Percentiles rank a stretch among this genome's conserved stretches.
Evolutionary conservation across 2,113 vertebrate genomes (phyloP).

Genomic region (Mirounga angustirostris): DNA sequence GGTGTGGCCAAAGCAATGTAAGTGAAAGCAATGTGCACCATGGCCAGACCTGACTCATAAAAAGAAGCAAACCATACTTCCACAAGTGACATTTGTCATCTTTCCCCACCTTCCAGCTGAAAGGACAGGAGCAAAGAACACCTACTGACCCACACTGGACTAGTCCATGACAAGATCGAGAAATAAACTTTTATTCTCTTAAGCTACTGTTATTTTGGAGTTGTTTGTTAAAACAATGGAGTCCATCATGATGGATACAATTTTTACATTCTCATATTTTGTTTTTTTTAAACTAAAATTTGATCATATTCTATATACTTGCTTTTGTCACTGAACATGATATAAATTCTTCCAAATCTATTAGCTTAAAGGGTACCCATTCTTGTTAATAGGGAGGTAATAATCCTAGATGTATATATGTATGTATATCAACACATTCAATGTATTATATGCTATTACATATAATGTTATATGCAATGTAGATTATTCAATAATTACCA

Average conservation of each 20-base stretch:
- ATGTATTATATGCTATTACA: background rate
- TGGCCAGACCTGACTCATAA: background rate
- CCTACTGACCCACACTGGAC: background rate
- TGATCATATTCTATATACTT: background rate
- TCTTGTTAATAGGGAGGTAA: background rate
- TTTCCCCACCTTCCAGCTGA: background rate
- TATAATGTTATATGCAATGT: background rate
- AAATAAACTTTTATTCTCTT: background rate
- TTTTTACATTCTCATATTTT: background rate
- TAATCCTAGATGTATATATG: background rate
- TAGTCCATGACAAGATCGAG: background rate
- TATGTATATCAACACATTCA: background rate
- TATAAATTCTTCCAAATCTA: background rate
- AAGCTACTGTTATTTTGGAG: background rate
- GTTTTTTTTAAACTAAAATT: constrained; percentile 16
- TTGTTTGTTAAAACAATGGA: background rate
- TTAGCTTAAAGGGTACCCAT: background rate
- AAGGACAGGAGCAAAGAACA: background rate
- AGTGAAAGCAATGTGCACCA: background rate
- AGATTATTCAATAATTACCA: constrained; percentile 12
- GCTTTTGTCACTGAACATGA: background rate
- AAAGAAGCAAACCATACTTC: background rate
- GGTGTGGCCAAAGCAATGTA: background rate
- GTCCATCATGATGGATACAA: background rate
- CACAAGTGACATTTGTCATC: background rate